Conservation (phyloP, 37 sponge, comb jelly and placozoan genomes). For the Haliclona indistincta region DNA sequence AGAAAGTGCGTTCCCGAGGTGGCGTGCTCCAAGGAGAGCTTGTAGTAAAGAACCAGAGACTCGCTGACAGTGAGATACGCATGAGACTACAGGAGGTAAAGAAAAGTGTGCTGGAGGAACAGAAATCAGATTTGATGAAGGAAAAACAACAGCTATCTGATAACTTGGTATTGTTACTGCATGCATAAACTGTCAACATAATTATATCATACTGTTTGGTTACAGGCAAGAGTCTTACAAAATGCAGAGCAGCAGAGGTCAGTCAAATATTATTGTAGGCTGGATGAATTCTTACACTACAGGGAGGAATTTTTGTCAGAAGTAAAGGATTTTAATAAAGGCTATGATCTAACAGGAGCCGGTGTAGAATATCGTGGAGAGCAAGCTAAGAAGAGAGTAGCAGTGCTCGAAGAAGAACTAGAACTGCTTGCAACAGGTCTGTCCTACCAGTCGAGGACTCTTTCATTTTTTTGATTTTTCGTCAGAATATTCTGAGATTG, state of each 20-base stretch:
- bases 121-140: slow-evolving; percentile 12
- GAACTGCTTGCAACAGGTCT: slow-evolving; percentile 57
- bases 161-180: neutral
- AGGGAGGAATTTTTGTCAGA: slow-evolving; percentile 35
- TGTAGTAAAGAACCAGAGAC: slow-evolving; percentile 45
- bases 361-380: slow-evolving; percentile 32
- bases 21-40: slow-evolving; percentile 44
- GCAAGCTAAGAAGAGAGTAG: slow-evolving; percentile 16
- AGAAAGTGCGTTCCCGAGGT: neutral
- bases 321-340: slow-evolving; percentile 33
- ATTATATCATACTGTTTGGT: neutral
- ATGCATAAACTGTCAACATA: neutral
- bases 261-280: neutral
- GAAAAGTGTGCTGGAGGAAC: slow-evolving; percentile 24
- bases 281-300: neutral
- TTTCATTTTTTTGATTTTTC: neutral
- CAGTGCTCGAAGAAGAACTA: slow-evolving; percentile 34
- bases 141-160: neutral
- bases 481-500: slow-evolving; percentile 31
- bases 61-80: slow-evolving; percentile 57
- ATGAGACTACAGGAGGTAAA: slow-evolving; percentile 8
- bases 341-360: slow-evolving; percentile 42
- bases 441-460: neutral
- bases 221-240: neutral
- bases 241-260: neutral